A percentile compares a stretch with the other conserved stretches of the same genome.
Evolutionary conservation across 2,113 vertebrate genomes (phyloP).

Genomic region (Connochaetes taurinus): DNA sequence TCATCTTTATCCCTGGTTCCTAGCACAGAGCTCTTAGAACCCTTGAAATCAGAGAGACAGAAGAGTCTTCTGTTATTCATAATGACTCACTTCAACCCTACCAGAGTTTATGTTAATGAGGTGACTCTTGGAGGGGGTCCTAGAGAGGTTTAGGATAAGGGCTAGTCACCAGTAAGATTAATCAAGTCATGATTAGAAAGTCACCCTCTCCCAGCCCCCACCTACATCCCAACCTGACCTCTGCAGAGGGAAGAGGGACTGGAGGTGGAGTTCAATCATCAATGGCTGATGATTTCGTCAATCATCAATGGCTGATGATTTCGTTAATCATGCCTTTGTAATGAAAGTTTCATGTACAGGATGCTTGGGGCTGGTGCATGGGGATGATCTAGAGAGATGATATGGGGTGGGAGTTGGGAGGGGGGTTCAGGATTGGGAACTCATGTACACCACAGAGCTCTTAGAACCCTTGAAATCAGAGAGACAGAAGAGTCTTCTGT

Average conservation of each 20-base stretch:
- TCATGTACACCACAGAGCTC: not conserved
- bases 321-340: not conserved
- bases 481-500: not conserved
- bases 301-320: not conserved
- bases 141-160: not conserved
- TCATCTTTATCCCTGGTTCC: not conserved
- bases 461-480: not conserved
- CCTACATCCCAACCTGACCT: not conserved
- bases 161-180: not conserved
- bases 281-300: not conserved
- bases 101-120: not conserved
- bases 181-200: not conserved
- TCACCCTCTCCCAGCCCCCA: not conserved
- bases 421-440: no score
- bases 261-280: not conserved
- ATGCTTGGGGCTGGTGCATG: no score
- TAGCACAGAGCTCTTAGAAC: not conserved
- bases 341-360: not conserved
- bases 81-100: not conserved
- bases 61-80: not conserved
- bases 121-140: not conserved
- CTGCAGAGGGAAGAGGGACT: not conserved
- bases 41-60: not conserved
- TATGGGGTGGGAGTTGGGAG: no score
- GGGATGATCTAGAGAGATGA: no score